A percentile compares a stretch with the other conserved stretches of the same genome.
Conservation (phyloP, 2,797 vertebrate genomes). For the Poecilia wingei region DNA sequence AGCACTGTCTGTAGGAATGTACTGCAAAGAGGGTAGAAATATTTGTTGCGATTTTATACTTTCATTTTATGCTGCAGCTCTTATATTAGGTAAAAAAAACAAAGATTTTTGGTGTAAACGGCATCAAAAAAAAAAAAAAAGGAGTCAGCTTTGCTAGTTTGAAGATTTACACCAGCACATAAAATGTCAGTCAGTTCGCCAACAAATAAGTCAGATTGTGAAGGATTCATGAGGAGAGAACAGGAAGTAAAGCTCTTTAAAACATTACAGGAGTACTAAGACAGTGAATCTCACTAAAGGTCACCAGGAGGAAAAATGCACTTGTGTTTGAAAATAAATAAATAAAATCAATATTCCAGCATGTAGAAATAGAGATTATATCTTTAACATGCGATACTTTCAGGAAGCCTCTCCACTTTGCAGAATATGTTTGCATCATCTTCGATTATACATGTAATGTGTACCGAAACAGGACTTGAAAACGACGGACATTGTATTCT, state of each 20-base stretch:
- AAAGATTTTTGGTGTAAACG: conserved; percentile 5
- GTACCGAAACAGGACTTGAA: conserved; percentile 41
- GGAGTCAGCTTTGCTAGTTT: not conserved
- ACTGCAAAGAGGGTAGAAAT: conserved; percentile 7
- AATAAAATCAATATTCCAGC: conserved; percentile 21
- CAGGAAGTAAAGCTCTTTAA: conserved; percentile 15
- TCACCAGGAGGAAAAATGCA: conserved; percentile 33
- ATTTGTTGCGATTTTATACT: conserved; percentile 17
- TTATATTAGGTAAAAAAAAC: conserved; percentile 8
- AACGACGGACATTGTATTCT: conserved; percentile 34
- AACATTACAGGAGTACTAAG: conserved; percentile 25
- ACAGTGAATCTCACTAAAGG: conserved; percentile 22
- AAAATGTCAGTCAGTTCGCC: not conserved
- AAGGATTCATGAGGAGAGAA: conserved; percentile 3
- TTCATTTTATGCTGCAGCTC: conserved; percentile 8
- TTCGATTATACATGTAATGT: conserved; percentile 13
- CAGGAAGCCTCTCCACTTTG: conserved; percentile 56
- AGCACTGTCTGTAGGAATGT: conserved; percentile 49
- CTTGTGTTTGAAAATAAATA: conserved; percentile 25
- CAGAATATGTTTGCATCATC: conserved; percentile 32
- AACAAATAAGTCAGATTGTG: not conserved
- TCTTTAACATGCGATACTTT: conserved; percentile 28
- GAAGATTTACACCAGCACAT: not conserved
- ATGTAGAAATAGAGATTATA: conserved; percentile 1
- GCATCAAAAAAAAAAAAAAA: conserved; percentile 20